Percentiles rank a stretch among this genome's conserved stretches.
phyloP scores from a whole-genome alignment of 2,113 vertebrate species.

The Grus americana region DNA sequence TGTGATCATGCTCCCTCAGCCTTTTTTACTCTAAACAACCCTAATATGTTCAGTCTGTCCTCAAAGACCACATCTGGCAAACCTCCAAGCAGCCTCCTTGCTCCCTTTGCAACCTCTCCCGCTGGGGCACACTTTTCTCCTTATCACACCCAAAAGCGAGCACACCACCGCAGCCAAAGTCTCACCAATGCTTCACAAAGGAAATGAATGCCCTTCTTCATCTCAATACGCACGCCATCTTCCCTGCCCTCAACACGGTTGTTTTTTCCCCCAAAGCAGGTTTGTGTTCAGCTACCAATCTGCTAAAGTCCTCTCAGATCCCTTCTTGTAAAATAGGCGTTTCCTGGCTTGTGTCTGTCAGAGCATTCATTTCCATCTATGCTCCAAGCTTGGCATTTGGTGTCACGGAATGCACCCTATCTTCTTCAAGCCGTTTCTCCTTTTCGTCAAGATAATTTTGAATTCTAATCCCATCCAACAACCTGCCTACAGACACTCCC shows the following conservation, averaged over 20 bases:
- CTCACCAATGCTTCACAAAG: background rate
- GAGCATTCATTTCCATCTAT: background rate
- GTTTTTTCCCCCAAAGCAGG: background rate
- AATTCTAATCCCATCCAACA: background rate
- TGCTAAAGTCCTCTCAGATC: background rate
- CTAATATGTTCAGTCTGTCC: background rate
- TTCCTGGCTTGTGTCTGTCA: background rate
- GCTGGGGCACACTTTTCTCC: background rate
- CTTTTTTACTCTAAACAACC: background rate
- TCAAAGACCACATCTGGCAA: background rate
- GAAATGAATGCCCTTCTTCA: background rate
- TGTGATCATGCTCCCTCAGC: background rate
- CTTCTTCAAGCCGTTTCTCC: background rate
- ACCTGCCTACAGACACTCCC: background rate
- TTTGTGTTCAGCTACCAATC: background rate
- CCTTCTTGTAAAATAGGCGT: background rate
- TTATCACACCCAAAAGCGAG: fast-evolving
- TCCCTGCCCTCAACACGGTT: background rate
- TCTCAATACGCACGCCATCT: background rate
- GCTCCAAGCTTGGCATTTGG: background rate
- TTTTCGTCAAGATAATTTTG: background rate
- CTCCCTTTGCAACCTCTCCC: background rate
- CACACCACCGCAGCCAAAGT: background rate
- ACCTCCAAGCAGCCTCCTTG: background rate
- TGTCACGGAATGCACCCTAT: background rate